Base-by-base conservation (phyloP, 2,797 vertebrate species). In the Tangara arthus region DNA sequence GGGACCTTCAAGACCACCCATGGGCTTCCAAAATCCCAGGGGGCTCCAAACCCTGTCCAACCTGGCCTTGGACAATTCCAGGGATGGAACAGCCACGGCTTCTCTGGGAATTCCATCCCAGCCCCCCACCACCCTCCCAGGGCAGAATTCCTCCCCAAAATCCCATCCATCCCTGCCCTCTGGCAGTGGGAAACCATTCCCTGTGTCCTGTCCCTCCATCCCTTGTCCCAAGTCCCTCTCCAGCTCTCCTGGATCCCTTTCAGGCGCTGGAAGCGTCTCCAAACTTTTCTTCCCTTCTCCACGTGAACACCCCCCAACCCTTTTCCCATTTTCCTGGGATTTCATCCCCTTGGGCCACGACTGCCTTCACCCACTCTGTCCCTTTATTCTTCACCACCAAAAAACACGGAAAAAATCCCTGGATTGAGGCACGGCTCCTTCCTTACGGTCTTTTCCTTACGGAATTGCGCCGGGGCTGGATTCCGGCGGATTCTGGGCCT, bases 41-140 rank as follows among this genome's bases (percentile, higher is more conserved):
- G 0, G 0, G 16, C 15, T 84, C 70, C 41, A 59, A 50, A 12
- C 44, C 4, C 16, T 0, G 1, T 34, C 37, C 49, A 50, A 0
- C 6, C 44, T 16, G 12, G 6, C 53, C 5, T 44, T 37, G 82
- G 53, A 23, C 23, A n/a, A 0, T 85, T 52, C 63, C 71, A 52
- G 46, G 53, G 28, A 44, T 52, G 37, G 5, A 1, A 3, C 61
- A 44, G 27, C 44, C 44, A 12, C 21, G 3, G 12, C 0, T 52
- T 16, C 15, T 37, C 61, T 37, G 37, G n/a, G 46, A 76, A 76
- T 68, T 68, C 46, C n/a, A 39, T 60, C 3, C 44, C 63, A 76
- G 12, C 4, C 1, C 30, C 59, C 56, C 50, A 5, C 12, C 68
- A 30, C 11, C 9, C 21, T 35, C 52, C 0, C 11, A 42, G 37